phyloP scores from a whole-genome alignment of 2,797 vertebrate genomes.

The Leptatherina wallacei region DNA sequence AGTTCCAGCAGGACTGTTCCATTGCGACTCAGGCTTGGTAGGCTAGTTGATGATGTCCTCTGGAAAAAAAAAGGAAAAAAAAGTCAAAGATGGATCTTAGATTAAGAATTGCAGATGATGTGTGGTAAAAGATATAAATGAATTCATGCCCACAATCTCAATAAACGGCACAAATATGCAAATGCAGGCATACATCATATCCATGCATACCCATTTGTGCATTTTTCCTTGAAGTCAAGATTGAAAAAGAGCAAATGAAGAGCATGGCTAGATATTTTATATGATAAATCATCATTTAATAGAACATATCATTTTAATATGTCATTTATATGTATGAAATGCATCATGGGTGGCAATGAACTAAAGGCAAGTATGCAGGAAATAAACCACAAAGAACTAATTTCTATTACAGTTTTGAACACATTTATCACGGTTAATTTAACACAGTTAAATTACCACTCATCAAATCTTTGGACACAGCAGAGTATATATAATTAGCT shows the following conservation, averaged over 20 bases:
- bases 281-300: constrained; percentile 15
- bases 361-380: background rate
- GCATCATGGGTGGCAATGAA: background rate
- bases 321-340: constrained; percentile 16
- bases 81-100: constrained; percentile 20
- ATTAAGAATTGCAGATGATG: constrained; percentile 20
- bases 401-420: background rate
- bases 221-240: constrained; percentile 18
- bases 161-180: constrained; percentile 24
- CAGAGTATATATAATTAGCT: constrained; percentile 18
- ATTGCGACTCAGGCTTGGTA: constrained; percentile 67
- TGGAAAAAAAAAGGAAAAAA: constrained; percentile 32
- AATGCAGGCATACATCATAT: constrained; percentile 9
- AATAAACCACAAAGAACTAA: background rate
- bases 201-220: constrained; percentile 17
- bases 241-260: constrained; percentile 7
- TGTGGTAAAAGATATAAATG: constrained; percentile 9
- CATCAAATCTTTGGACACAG: constrained; percentile 1
- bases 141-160: background rate
- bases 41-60: constrained; percentile 49
- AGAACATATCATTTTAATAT: constrained; percentile 2
- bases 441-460: constrained; percentile 7
- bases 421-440: no score
- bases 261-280: constrained; percentile 14
- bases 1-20: constrained; percentile 80